These are phyloP conservation scores for Stenurella melanura DNA, from an alignment of 2,888 invertebrate genomes.

Conservation along the genomic window DNA sequence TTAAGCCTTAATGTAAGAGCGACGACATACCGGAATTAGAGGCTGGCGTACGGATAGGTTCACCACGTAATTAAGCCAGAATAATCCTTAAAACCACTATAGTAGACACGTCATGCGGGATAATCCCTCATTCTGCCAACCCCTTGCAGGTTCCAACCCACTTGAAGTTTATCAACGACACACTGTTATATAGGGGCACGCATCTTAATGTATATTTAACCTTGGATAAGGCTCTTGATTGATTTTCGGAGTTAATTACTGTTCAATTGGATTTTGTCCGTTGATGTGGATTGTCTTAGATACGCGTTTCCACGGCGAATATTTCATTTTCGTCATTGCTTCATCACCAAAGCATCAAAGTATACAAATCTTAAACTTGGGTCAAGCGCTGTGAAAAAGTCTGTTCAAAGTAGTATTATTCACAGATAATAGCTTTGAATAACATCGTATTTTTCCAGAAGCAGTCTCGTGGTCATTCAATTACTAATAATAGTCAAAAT, in stretches of 20 bases:
- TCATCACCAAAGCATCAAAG: too few species aligned
- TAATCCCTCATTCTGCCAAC: constrained; percentile 65
- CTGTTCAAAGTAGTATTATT: too few species aligned
- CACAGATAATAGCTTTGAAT: too few species aligned
- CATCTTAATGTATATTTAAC: constrained; percentile 42
- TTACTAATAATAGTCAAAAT: too few species aligned
- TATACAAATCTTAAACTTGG: too few species aligned
- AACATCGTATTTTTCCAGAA: too few species aligned
- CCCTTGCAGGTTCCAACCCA: constrained; percentile 17
- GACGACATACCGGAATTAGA: constrained; percentile 39
- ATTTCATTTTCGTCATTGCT: too few species aligned
- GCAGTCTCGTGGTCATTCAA: too few species aligned
- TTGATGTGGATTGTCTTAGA: not conserved
- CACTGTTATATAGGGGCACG: constrained; percentile 26
- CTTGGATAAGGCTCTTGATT: constrained; percentile 46
- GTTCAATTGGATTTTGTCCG: constrained; percentile 19
- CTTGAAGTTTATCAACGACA: constrained; percentile 22
- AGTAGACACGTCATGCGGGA: constrained; percentile 65
- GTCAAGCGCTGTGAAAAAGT: too few species aligned
- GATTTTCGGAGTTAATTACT: constrained; percentile 42
- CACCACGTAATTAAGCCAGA: constrained; percentile 67
- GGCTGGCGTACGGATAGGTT: constrained; percentile 56
- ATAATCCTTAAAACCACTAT: constrained; percentile 65
- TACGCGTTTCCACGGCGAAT: too few species aligned
- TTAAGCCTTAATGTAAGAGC: constrained; percentile 21